These are phyloP conservation scores for Hoplostethus atlanticus DNA, from an alignment of 2,797 vertebrate genomes.

Conservation along the genomic window DNA sequence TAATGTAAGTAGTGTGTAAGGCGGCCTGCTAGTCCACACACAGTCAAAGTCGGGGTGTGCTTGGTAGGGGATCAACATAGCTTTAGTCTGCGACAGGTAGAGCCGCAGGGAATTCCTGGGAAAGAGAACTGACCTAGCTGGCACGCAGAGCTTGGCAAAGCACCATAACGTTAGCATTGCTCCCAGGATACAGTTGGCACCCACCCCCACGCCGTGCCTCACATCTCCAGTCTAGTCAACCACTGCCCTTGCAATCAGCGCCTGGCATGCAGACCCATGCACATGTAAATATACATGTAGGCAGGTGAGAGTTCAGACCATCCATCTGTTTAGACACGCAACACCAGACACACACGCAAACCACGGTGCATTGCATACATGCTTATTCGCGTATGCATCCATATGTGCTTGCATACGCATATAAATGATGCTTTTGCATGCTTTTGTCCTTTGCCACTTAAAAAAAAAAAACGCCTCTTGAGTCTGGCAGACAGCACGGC, in stretches of 20 bases:
- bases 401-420: neutral
- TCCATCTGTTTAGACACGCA: conserved; percentile 12
- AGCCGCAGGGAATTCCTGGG: conserved; percentile 44
- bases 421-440: too few relatives aligned
- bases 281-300: conserved; percentile 15
- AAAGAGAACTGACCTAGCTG: conserved; percentile 48
- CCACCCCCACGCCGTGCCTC: conserved; percentile 53
- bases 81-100: conserved; percentile 59
- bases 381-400: conserved; percentile 13
- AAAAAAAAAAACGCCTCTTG: conserved; percentile 50
- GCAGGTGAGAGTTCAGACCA: conserved; percentile 15
- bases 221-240: conserved; percentile 70
- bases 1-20: neutral
- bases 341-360: neutral
- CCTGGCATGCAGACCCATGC: conserved; percentile 44
- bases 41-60: neutral
- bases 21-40: neutral
- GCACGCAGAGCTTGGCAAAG: conserved; percentile 49
- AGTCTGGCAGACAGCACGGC: conserved; percentile 72
- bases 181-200: conserved; percentile 62
- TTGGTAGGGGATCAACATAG: conserved; percentile 13
- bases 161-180: conserved; percentile 44
- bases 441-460: conserved; percentile 64
- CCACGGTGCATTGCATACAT: conserved; percentile 13
- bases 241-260: conserved; percentile 60